A percentile compares a stretch with the other conserved stretches of the same genome.
These are phyloP conservation scores for Piprites chloris DNA, from an alignment of 2,113 vertebrate species.

Conservation along the genomic window DNA sequence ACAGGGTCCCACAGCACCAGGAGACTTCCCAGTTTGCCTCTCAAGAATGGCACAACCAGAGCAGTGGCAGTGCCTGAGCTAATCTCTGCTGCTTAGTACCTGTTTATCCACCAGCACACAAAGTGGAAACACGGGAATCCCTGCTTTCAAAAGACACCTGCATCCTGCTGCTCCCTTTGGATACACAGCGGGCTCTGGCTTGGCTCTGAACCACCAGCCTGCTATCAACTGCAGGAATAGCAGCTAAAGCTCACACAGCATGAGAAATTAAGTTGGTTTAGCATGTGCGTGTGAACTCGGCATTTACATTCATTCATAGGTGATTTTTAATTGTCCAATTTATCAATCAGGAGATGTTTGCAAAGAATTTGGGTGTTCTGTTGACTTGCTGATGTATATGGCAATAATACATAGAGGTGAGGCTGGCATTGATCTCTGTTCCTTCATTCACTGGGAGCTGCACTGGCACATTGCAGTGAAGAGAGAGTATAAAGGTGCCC, in stretches of 20 bases:
- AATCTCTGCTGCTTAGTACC: neutral
- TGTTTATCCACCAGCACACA: neutral
- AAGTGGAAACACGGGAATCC: neutral
- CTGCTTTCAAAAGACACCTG: neutral
- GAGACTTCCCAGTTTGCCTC: neutral
- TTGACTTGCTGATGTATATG: neutral
- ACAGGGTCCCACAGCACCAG: neutral
- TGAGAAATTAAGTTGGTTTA: neutral
- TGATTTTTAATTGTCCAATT: slow-evolving; percentile 36
- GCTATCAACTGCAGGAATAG: neutral
- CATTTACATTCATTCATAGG: neutral
- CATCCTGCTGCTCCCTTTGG: neutral
- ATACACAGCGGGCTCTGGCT: neutral
- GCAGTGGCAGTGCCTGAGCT: neutral
- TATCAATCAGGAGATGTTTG: neutral
- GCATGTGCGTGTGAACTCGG: neutral
- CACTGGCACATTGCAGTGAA: neutral
- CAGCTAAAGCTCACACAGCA: neutral
- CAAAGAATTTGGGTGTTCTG: neutral
- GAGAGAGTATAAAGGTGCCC: neutral
- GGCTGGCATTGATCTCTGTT: neutral
- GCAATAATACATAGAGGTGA: neutral
- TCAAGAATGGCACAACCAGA: neutral
- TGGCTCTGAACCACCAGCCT: neutral
- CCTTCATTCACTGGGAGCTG: neutral